These are phyloP conservation scores for Endomychus coccineus DNA, from an alignment of 2,888 invertebrate genomes.

Conservation along the genomic window DNA sequence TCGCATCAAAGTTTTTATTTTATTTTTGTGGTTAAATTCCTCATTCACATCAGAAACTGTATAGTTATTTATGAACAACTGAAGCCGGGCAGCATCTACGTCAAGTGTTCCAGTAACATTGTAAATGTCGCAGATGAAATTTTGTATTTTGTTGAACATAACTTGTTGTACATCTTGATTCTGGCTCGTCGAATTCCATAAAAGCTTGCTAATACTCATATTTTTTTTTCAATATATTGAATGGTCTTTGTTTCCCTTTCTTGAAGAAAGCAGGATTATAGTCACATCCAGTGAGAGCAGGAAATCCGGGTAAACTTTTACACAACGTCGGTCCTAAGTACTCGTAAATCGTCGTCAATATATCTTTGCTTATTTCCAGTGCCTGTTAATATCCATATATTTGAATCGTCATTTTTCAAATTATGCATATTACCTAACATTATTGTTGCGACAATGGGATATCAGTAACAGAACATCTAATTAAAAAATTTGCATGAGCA, in stretches of 20 bases:
- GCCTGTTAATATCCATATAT: conserved; percentile 21
- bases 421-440: conserved; percentile 25
- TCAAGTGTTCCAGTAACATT: conserved; percentile 26
- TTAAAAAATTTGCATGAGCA: conserved; percentile 22
- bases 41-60: conserved; percentile 13
- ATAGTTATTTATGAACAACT: conserved; percentile 13
- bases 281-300: no score
- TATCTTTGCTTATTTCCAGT: conserved; percentile 24
- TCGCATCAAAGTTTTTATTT: conserved; percentile 13
- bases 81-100: conserved; percentile 24
- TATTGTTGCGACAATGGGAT: conserved; percentile 23
- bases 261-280: no score
- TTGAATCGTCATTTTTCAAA: conserved; percentile 20
- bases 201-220: no score
- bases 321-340: no score
- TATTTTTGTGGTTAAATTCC: conserved; percentile 12
- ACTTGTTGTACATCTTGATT: no score
- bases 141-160: no score
- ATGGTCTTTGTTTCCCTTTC: no score
- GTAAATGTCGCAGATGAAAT: conserved; percentile 20
- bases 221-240: no score
- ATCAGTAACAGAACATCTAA: conserved; percentile 18
- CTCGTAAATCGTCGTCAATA: no score
- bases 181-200: no score
- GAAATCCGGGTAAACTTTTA: no score